These are phyloP conservation scores for Papilio demoleus DNA, from an alignment of 2,888 invertebrate species.

Conservation along the genomic window DNA sequence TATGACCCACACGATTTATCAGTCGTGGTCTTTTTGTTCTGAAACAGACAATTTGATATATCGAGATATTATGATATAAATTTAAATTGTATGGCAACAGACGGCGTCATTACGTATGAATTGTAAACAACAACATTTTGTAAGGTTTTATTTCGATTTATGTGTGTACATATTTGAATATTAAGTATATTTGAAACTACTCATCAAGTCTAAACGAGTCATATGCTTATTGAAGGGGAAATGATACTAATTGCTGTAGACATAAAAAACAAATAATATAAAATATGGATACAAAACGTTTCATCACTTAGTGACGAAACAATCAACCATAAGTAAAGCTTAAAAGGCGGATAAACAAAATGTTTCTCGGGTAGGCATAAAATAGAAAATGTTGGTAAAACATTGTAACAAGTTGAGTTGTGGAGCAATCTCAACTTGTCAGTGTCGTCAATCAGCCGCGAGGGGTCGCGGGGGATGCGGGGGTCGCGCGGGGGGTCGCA, in stretches of 20 bases:
- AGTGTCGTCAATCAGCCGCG: slow-evolving; percentile 55
- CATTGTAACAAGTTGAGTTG: slow-evolving; percentile 51
- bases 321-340: slow-evolving; percentile 1
- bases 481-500: slow-evolving; percentile 42
- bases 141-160: too few relatives aligned
- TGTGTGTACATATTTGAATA: too few relatives aligned
- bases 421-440: slow-evolving; percentile 55
- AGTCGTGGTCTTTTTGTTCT: background rate
- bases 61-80: background rate
- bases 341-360: slow-evolving; percentile 14
- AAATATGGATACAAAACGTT: background rate
- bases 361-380: slow-evolving; percentile 32
- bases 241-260: too few relatives aligned
- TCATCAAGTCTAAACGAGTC: too few relatives aligned
- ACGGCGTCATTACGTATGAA: too few relatives aligned
- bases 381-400: slow-evolving; percentile 48
- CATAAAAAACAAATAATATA: too few relatives aligned
- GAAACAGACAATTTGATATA: background rate
- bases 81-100: background rate
- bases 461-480: slow-evolving; percentile 21
- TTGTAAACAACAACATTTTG: background rate
- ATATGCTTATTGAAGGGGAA: too few relatives aligned
- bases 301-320: background rate
- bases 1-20: background rate
- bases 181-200: too few relatives aligned